phyloP scores from a whole-genome alignment of 2,797 vertebrate species.

The Phylloscopus collybita region DNA sequence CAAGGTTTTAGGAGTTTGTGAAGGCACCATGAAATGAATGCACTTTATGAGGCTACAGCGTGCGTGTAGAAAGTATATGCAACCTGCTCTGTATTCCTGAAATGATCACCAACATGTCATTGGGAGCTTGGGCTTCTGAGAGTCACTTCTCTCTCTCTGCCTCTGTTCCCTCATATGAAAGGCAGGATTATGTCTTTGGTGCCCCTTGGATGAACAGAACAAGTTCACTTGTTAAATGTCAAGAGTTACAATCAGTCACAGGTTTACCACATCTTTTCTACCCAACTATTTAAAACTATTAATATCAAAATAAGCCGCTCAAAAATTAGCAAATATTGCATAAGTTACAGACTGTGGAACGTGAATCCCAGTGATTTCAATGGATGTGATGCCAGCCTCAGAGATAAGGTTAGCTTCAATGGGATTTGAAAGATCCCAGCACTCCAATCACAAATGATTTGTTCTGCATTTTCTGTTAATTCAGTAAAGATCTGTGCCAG shows the following conservation, averaged over 20 bases:
- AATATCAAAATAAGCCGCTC: not conserved
- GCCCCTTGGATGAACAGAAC: not conserved
- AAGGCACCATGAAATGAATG: not conserved
- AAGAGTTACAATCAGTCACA: not conserved
- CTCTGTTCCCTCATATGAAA: not conserved
- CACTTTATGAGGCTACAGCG: not conserved
- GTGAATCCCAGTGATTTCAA: not conserved
- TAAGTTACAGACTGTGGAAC: not conserved
- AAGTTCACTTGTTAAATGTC: not conserved
- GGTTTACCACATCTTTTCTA: not conserved
- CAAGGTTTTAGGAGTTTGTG: not conserved
- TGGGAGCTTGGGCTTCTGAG: not conserved
- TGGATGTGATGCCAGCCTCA: not conserved
- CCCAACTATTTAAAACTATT: not conserved
- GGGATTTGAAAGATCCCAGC: not conserved
- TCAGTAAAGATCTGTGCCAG: not conserved
- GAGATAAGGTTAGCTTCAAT: not conserved
- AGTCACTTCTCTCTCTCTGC: not conserved
- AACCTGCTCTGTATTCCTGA: not conserved
- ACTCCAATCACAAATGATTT: not conserved
- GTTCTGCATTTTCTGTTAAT: not conserved
- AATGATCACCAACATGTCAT: not conserved
- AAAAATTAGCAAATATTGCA: not conserved
- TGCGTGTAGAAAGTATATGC: not conserved
- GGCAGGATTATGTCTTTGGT: not conserved